phyloP scores from a whole-genome alignment of 2,113 vertebrate genomes.

The Mormyrus lacerda region DNA sequence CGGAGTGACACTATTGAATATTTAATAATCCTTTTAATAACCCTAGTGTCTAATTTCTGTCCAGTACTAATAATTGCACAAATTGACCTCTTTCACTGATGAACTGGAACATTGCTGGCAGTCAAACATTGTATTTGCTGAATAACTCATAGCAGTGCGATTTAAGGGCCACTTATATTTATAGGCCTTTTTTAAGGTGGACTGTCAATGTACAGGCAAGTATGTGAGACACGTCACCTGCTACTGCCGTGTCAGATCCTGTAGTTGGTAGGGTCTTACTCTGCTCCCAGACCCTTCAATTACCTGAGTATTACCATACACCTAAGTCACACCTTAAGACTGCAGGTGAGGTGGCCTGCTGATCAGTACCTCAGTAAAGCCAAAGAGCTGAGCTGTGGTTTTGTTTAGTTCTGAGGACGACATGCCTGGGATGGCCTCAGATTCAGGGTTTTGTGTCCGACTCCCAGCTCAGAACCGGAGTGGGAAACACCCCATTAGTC shows the following conservation, averaged over 20 bases:
- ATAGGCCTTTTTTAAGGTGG: background rate
- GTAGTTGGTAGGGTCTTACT: background rate
- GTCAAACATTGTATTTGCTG: background rate
- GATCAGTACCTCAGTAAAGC: background rate
- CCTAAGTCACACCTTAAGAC: background rate
- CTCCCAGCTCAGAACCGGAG: background rate
- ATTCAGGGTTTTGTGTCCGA: background rate
- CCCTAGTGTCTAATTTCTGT: background rate
- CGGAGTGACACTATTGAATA: background rate
- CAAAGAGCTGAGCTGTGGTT: background rate
- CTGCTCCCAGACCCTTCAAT: background rate
- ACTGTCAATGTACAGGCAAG: background rate
- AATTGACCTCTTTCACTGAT: background rate
- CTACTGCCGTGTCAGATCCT: background rate
- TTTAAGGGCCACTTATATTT: background rate
- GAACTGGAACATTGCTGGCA: background rate
- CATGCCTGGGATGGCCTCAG: background rate
- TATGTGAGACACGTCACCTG: background rate
- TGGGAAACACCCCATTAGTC: background rate
- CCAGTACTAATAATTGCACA: background rate
- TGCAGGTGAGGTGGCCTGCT: background rate
- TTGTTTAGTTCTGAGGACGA: background rate
- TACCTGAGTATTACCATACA: background rate
- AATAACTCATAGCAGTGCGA: background rate
- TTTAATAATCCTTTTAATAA: background rate